phyloP scores from a whole-genome alignment of 2,797 vertebrate genomes.

The Bovichtus variegatus region DNA sequence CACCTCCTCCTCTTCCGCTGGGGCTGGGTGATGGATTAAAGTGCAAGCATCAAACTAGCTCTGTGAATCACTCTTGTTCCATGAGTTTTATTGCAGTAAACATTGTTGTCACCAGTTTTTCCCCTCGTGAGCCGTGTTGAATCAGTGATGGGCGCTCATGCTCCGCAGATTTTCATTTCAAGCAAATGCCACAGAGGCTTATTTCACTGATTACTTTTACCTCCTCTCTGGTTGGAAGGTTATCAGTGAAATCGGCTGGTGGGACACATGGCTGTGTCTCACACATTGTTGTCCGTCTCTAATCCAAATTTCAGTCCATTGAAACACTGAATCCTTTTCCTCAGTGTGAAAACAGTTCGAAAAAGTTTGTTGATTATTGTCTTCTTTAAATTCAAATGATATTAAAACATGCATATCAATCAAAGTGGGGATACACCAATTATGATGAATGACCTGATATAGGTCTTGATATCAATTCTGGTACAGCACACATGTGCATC shows the following conservation, averaged over 20 bases:
- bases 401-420: constrained; percentile 1
- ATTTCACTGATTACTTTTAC: constrained; percentile 51
- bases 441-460: neutral
- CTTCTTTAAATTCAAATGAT: neutral
- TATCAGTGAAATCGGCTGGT: constrained; percentile 53
- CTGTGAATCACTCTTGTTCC: constrained; percentile 4
- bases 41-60: neutral
- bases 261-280: constrained; percentile 40
- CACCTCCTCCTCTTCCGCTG: neutral
- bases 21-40: constrained; percentile 17
- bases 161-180: constrained; percentile 55
- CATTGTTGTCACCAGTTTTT: constrained; percentile 11
- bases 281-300: constrained; percentile 21
- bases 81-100: constrained; percentile 14
- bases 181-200: constrained; percentile 55
- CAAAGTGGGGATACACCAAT: neutral
- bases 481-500: neutral
- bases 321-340: neutral
- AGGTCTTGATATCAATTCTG: neutral
- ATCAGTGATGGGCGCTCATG: constrained; percentile 40
- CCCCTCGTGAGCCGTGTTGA: constrained; percentile 16
- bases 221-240: constrained; percentile 42
- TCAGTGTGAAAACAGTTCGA: neutral
- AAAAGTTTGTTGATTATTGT: neutral
- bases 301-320: constrained; percentile 8